These are phyloP conservation scores for Rhorus exstirpatorius DNA, from an alignment of 2,888 invertebrate genomes.

Conservation along the genomic window DNA sequence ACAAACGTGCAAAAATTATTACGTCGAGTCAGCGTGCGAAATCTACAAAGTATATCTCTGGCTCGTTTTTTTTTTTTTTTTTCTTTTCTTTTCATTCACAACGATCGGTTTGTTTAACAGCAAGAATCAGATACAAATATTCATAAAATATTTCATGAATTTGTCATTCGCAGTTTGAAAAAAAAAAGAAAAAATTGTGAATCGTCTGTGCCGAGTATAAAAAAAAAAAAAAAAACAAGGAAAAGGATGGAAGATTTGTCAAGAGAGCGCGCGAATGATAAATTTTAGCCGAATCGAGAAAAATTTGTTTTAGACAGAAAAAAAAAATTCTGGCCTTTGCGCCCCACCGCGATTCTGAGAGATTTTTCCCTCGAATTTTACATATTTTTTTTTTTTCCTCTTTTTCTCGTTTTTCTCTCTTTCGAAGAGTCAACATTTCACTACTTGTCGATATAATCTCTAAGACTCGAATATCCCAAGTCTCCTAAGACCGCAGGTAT, in stretches of 20 bases:
- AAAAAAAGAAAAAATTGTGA: no score
- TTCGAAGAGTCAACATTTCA: slow-evolving; percentile 40
- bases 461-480: slow-evolving; percentile 57
- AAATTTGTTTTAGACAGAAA: background rate
- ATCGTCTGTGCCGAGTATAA: slow-evolving; percentile 40
- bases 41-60: slow-evolving; percentile 61
- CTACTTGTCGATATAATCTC: slow-evolving; percentile 59
- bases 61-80: slow-evolving; percentile 10
- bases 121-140: no score
- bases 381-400: slow-evolving; percentile 2
- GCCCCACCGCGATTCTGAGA: background rate
- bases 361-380: background rate
- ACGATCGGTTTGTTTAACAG: no score
- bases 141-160: slow-evolving; percentile 44
- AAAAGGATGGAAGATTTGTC: no score
- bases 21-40: slow-evolving; percentile 71
- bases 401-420: background rate
- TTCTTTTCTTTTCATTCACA: slow-evolving; percentile 23
- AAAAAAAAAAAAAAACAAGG: no score
- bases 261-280: slow-evolving; percentile 29
- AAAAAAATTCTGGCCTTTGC: no score
- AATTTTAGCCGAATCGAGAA: background rate
- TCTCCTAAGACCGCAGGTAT: slow-evolving; percentile 39
- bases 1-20: slow-evolving; percentile 82
- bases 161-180: slow-evolving; percentile 35